A percentile compares a stretch with the other conserved stretches of the same genome.
These are phyloP conservation scores for Lasiurus borealis DNA, from an alignment of 2,113 vertebrate species.

Conservation along the genomic window DNA sequence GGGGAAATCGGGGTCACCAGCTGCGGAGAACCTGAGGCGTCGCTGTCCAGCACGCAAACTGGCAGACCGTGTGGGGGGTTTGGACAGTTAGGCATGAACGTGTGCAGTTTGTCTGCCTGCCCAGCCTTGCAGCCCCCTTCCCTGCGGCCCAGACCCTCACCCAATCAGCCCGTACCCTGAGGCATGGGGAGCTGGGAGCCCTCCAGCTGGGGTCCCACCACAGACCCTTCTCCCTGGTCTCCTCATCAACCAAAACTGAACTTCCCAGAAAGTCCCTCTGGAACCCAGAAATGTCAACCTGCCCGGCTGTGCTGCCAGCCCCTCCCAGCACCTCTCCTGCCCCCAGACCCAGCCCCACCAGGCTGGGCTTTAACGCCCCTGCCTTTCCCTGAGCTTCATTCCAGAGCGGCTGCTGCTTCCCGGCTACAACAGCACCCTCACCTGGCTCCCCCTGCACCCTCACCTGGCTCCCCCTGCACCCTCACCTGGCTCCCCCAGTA, in stretches of 20 bases:
- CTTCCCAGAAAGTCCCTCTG: neutral
- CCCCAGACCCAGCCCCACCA: neutral
- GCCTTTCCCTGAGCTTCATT: neutral
- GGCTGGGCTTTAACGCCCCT: neutral
- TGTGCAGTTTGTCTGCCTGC: neutral
- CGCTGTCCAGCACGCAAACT: accelerated
- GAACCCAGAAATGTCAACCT: neutral
- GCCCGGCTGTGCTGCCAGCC: neutral
- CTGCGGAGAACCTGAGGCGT: accelerated
- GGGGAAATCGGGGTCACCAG: neutral
- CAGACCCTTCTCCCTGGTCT: neutral
- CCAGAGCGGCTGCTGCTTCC: neutral
- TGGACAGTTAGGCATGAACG: accelerated
- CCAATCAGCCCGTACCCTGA: accelerated
- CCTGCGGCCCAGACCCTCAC: neutral
- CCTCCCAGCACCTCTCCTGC: neutral
- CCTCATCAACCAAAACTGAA: accelerated
- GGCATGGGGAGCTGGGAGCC: neutral
- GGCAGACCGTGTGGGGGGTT: accelerated
- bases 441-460: too few relatives aligned
- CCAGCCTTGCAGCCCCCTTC: neutral
- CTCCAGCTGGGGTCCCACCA: neutral
- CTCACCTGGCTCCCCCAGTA: too few relatives aligned
- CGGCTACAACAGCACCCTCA: too few relatives aligned
- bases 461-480: too few relatives aligned